phyloP scores from a whole-genome alignment of 2,888 invertebrate species.

The Aleiodes testaceus region DNA sequence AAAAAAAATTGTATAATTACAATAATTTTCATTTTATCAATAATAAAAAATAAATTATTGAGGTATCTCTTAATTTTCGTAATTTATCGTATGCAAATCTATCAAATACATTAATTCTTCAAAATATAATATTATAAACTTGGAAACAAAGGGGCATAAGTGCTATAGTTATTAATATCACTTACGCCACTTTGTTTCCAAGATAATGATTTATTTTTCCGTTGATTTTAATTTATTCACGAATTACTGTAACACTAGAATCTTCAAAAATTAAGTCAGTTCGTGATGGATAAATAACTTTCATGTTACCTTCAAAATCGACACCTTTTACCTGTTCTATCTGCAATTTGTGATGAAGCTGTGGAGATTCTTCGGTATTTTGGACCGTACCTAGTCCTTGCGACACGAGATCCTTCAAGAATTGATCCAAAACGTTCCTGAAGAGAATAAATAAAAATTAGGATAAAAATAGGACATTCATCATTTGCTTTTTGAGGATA shows the following conservation, averaged over 20 bases:
- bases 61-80: neutral
- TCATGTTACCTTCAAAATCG: slow-evolving; percentile 81
- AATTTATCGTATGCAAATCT: neutral
- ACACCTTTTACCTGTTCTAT: slow-evolving; percentile 83
- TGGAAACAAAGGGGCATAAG: too few relatives aligned
- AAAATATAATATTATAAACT: too few relatives aligned
- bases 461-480: slow-evolving; percentile 6
- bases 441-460: slow-evolving; percentile 25
- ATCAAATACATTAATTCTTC: neutral
- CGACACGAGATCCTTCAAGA: slow-evolving; percentile 79
- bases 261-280: slow-evolving; percentile 79
- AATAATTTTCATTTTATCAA: neutral
- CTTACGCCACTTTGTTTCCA: too few relatives aligned
- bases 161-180: too few relatives aligned
- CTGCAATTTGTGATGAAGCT: slow-evolving; percentile 67
- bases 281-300: slow-evolving; percentile 86
- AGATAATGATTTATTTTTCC: neutral
- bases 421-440: slow-evolving; percentile 79
- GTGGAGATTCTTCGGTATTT: slow-evolving; percentile 62
- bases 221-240: slow-evolving; percentile 53
- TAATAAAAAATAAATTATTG: slow-evolving; percentile 11
- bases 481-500: neutral
- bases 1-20: too few relatives aligned
- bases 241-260: slow-evolving; percentile 57
- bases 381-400: slow-evolving; percentile 74